phyloP scores from a whole-genome alignment of 2,797 vertebrate genomes.

The Anisognathus igniventris region DNA sequence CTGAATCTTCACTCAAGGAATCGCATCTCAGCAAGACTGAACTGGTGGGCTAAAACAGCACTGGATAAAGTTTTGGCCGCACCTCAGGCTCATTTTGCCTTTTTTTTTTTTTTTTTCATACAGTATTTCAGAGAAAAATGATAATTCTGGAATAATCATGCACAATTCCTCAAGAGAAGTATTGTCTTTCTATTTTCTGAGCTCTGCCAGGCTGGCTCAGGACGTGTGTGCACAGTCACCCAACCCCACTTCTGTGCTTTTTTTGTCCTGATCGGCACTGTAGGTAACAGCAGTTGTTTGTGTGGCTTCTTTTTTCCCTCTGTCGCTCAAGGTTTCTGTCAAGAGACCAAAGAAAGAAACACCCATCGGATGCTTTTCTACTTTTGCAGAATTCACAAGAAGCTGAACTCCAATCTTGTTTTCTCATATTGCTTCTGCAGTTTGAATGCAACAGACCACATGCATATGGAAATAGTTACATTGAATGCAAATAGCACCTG shows the following conservation, averaged over 20 bases:
- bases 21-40: neutral
- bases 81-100: neutral
- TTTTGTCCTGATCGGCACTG: neutral
- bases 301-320: neutral
- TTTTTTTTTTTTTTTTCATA: no score
- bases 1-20: neutral
- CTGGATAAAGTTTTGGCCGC: neutral
- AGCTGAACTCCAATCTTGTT: neutral
- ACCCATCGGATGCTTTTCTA: rapidly evolving
- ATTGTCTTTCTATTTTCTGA: neutral
- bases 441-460: neutral
- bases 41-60: neutral
- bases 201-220: neutral
- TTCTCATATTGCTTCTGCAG: neutral
- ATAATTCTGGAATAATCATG: neutral
- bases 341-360: neutral
- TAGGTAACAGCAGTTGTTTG: neutral
- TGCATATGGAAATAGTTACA: neutral
- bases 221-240: neutral
- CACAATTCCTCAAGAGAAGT: neutral
- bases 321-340: neutral
- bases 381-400: neutral
- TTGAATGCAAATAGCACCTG: neutral
- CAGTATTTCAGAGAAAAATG: neutral
- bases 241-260: neutral